Evolutionary conservation across 1,140 invertebrate species (phyloP).

Genomic region (Heliconius himera): DNA sequence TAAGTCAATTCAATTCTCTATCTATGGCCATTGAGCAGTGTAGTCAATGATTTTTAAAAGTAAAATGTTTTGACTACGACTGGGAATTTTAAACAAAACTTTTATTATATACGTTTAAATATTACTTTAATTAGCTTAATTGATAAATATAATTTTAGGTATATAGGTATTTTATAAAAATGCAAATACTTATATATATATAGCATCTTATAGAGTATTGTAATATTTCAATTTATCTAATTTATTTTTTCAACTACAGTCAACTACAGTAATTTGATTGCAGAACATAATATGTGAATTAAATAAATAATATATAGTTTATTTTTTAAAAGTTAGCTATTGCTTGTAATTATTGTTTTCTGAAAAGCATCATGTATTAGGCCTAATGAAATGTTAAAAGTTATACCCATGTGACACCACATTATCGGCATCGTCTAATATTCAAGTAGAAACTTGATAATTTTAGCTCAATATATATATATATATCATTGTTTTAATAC

Average conservation of each 20-base stretch:
- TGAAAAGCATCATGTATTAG: constrained; percentile 34
- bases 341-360: constrained; percentile 24
- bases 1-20: constrained; percentile 6
- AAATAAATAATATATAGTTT: constrained; percentile 18
- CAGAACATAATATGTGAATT: constrained; percentile 8
- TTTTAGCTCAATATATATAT: constrained; percentile 41
- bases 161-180: constrained; percentile 34
- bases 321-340: constrained; percentile 19
- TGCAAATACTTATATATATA: constrained; percentile 32
- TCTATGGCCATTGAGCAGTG: constrained; percentile 4
- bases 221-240: constrained; percentile 40
- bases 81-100: constrained; percentile 30
- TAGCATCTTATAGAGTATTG: constrained; percentile 36
- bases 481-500: constrained; percentile 43
- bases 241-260: constrained; percentile 41
- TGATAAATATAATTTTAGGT: constrained; percentile 41
- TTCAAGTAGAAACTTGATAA: constrained; percentile 39
- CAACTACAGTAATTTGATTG: not conserved
- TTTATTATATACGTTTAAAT: constrained; percentile 41
- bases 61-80: constrained; percentile 27
- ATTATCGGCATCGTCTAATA: constrained; percentile 40
- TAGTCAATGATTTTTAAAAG: not conserved
- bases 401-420: constrained; percentile 27
- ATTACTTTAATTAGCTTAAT: constrained; percentile 49
- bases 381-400: constrained; percentile 26